Conservation (phyloP, 2,888 invertebrate species). For the Metallyticus violacea region DNA sequence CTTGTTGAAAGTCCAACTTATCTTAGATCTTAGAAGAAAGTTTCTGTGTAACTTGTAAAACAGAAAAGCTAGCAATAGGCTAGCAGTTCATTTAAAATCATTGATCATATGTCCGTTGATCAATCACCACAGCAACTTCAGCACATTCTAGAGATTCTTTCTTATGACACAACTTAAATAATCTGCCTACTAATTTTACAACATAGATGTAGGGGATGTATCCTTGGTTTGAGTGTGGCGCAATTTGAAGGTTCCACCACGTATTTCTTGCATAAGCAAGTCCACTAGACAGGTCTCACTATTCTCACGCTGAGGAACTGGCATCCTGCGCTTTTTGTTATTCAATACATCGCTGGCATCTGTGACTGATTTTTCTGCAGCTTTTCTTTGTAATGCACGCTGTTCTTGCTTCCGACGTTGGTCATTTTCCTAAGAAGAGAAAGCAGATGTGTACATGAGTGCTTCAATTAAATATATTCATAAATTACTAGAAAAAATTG, state of each 20-base stretch:
- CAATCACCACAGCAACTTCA: not conserved
- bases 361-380: conserved; percentile 13
- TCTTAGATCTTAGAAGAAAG: not conserved
- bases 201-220: not conserved
- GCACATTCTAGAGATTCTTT: not conserved
- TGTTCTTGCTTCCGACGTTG: conserved; percentile 39
- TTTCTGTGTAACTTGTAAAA: not conserved
- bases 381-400: conserved; percentile 30
- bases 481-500: too few species aligned
- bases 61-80: not conserved
- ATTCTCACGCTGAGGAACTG: conserved; percentile 24
- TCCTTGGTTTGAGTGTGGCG: conserved; percentile 10
- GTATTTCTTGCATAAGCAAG: conserved; percentile 39
- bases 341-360: conserved; percentile 20
- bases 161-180: not conserved
- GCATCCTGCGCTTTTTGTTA: conserved; percentile 14
- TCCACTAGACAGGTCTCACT: conserved; percentile 40
- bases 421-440: conserved; percentile 42
- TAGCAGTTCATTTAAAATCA: not conserved
- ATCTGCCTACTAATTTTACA: not conserved
- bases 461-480: too few species aligned
- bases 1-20: not conserved
- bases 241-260: conserved; percentile 39
- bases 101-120: not conserved
- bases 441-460: too few species aligned